A percentile compares a stretch with the other conserved stretches of the same genome.
Evolutionary conservation across 2,888 invertebrate genomes (phyloP).

Genomic region (Ryuthela nishihirai): DNA sequence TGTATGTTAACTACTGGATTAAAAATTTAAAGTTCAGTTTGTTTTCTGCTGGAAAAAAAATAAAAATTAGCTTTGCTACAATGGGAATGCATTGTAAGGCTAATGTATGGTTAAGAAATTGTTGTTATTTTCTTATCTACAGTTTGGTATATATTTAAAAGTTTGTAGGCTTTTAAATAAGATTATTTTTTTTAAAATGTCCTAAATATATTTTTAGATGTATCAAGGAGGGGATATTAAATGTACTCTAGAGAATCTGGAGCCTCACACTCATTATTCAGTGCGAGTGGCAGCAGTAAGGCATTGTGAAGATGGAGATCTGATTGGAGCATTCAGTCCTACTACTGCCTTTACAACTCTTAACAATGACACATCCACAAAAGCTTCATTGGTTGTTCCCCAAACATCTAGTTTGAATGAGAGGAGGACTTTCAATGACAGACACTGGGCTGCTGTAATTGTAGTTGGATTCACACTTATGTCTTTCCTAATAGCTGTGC

Average conservation of each 20-base stretch:
- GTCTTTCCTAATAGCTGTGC: slow-evolving; percentile 18
- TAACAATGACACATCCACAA: not conserved
- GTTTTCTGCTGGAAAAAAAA: no score
- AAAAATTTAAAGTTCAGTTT: no score
- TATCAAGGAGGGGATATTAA: slow-evolving; percentile 53
- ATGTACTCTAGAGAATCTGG: slow-evolving; percentile 62
- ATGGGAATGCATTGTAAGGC: no score
- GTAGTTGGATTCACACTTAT: slow-evolving; percentile 7
- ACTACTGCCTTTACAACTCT: slow-evolving; percentile 14
- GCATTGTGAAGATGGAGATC: slow-evolving; percentile 55
- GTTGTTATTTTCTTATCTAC: no score
- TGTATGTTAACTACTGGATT: no score
- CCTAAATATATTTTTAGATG: slow-evolving; percentile 47
- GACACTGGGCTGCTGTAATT: slow-evolving; percentile 1
- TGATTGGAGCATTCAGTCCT: slow-evolving; percentile 22
- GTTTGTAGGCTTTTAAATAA: no score
- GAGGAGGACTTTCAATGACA: slow-evolving; percentile 23
- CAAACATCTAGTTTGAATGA: slow-evolving; percentile 17
- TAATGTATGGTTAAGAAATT: no score
- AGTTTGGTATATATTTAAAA: no score
- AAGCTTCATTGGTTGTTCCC: slow-evolving; percentile 3
- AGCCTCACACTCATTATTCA: slow-evolving; percentile 69
- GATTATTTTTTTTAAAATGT: slow-evolving; percentile 9
- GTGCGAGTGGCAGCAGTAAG: slow-evolving; percentile 76
- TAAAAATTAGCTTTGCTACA: no score